Base-by-base conservation (phyloP, 2,888 invertebrate genomes). In the Zaprionus obscuricornis region DNA sequence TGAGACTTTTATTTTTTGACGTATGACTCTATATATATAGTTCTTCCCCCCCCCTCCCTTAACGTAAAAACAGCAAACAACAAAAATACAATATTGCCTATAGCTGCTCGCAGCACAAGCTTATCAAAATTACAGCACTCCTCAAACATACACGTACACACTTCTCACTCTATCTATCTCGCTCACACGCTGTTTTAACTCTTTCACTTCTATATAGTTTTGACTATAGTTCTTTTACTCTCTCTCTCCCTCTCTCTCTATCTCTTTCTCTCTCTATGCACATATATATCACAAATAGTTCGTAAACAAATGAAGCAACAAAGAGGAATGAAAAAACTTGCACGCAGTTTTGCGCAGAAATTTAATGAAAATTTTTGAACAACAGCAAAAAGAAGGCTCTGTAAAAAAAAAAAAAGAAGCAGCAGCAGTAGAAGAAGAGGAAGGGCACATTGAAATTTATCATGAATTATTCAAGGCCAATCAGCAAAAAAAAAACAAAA, bases 401-500 rank as follows among this genome's bases (percentile, higher is more conserved):
- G 5, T 31, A 33, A 37, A 50, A 22, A 33, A 1, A 49, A 20
- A 27, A 13, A 26, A 46, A 45, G 8, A 31, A 20, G 14, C n/a
- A n/a, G n/a, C n/a, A 50, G 8, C 5, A 18, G 27, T 16, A 57
- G 29, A 67, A 40, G 37, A 46, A 57, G 57, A 31, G 20, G 27
- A 46, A 36, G 46, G 27, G 45, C 40, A 40, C 46, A 51, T n/a
- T n/a, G n/a, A 58, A 56, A 59, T 58, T 68, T 68, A 79, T 86
- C 74, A 86, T 86, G 86, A 79, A 79, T 86, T 79, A 79, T 86
- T 79, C 79, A 79, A 79, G 79, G 86, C 63, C 86, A 74, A 85
- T 50, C 60, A 51, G 13, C 2, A n/a, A 39, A 54, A 37, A 52
- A 59, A 22, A 46, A 14, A 33, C 37, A 20, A 20, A 20, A 40